A percentile compares a stretch with the other conserved stretches of the same genome.
Conservation (phyloP, 2,113 vertebrate genomes). For the Petaurus breviceps region DNA sequence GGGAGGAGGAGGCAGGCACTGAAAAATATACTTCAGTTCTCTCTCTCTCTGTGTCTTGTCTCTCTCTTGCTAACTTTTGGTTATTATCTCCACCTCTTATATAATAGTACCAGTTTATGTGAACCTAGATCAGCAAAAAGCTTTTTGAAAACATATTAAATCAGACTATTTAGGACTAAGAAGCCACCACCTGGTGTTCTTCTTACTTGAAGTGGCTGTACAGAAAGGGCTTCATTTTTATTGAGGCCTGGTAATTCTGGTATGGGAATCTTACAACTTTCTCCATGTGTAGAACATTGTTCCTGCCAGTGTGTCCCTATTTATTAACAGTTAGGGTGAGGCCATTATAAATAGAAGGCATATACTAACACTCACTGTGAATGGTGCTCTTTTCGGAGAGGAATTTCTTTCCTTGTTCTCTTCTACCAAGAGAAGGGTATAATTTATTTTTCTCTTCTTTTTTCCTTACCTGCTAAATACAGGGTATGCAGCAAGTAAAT, state of each 20-base stretch:
- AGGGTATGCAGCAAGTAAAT: background rate
- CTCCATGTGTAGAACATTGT: background rate
- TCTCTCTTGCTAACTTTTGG: background rate
- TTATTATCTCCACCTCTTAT: background rate
- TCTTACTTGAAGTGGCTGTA: background rate
- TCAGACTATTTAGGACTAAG: background rate
- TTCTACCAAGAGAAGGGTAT: background rate
- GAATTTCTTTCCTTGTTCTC: slow-evolving; percentile 3
- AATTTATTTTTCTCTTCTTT: background rate
- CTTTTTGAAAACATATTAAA: background rate
- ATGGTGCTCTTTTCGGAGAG: background rate
- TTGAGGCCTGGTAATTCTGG: background rate
- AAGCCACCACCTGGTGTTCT: background rate
- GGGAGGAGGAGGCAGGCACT: background rate
- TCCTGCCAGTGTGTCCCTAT: background rate
- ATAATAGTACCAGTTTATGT: background rate
- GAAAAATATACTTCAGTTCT: background rate
- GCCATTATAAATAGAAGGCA: background rate
- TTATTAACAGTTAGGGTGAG: background rate
- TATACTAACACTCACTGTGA: background rate
- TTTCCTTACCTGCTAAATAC: slow-evolving; percentile 20
- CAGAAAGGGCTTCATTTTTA: slow-evolving; percentile 8
- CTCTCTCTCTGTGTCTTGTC: background rate
- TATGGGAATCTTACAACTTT: slow-evolving; percentile 1
- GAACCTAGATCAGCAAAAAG: background rate